Evolutionary conservation across 1,140 invertebrate genomes (phyloP), one percentile per base, ranked within the genome.

Genomic region (Magallana gigas): DNA sequence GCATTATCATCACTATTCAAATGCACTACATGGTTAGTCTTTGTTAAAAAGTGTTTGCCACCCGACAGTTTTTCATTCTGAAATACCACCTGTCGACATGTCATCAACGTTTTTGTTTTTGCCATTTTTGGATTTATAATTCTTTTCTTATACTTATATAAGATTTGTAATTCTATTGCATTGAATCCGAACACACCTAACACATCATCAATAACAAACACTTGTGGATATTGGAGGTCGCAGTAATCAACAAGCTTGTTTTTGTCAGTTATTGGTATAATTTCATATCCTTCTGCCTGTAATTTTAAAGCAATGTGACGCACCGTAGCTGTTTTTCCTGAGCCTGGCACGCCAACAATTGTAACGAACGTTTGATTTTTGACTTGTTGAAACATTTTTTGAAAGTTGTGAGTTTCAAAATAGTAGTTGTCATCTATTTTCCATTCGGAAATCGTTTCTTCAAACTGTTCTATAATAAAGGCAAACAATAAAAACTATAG

Each of bases 141-240:
- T 71, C 8, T 71, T 23, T 23, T 18, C 11, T 71, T 11, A 71
- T 23, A 71, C 3, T 71, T 11, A 9, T 11, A 23, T 23, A 71
- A 71, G 9, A 23, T 18, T 8, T 71, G 18, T 71, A 71, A 71
- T 8, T 71, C 29, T 7, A 11, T 16, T 71, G 23, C 29, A 8
- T 71, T n/a, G 18, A 71, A 23, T 18, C 64, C 64, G 29, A 29
- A 23, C 7, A 71, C 64, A 23, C 64, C 64, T 29, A 71, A n/a
- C 18, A 71, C 18, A 71, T 71, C 64, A 71, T 71, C 64, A 71
- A 71, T 71, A 23, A 71, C 6, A 71, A 71, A 71, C 8, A 71
- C 64, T 9, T 71, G 64, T 71, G 64, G 8, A 9, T 71, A 1
- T 5, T 0, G 0, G 11, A 9, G 11, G n/a, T 71, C 8, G 11